Percentiles rank a stretch among this genome's conserved stretches.
These are phyloP conservation scores for Nephrotoma appendiculata DNA, from an alignment of 2,888 invertebrate species.

Conservation along the genomic window DNA sequence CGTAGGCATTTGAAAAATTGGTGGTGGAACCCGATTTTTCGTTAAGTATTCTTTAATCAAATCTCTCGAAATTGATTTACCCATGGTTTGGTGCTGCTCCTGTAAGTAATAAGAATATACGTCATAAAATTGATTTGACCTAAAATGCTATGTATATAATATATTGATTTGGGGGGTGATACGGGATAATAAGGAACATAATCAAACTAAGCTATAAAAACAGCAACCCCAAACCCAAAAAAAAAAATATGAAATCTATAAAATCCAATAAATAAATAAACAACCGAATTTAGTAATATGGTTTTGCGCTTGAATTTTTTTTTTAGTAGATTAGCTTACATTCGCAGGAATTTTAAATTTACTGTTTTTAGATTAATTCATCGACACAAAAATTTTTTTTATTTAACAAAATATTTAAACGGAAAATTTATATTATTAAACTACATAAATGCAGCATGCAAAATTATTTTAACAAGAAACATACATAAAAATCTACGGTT, in stretches of 20 bases:
- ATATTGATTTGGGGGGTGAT: neutral
- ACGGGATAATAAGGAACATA: neutral
- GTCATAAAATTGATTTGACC: neutral
- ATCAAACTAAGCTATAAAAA: neutral
- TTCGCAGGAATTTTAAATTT: constrained; percentile 1
- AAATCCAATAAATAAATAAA: neutral
- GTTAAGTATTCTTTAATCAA: constrained; percentile 15
- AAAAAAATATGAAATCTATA: neutral
- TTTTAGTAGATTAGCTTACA: constrained; percentile 6
- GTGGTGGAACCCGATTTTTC: constrained; percentile 13
- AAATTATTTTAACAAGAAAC: neutral
- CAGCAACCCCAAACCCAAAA: neutral
- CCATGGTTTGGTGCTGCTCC: neutral
- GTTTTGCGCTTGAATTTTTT: neutral
- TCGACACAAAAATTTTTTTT: neutral
- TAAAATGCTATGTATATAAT: neutral
- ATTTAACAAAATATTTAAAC: neutral
- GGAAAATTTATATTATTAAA: neutral
- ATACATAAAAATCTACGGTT: neutral
- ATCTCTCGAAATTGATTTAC: constrained; percentile 11
- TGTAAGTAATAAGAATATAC: neutral
- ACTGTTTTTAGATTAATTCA: neutral
- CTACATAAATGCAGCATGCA: neutral
- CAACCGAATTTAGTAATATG: neutral
- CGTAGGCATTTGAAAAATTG: constrained; percentile 14